Percentiles rank a stretch among this genome's conserved stretches.
phyloP scores from a whole-genome alignment of 1,140 invertebrate genomes.

The Dreissena polymorpha region DNA sequence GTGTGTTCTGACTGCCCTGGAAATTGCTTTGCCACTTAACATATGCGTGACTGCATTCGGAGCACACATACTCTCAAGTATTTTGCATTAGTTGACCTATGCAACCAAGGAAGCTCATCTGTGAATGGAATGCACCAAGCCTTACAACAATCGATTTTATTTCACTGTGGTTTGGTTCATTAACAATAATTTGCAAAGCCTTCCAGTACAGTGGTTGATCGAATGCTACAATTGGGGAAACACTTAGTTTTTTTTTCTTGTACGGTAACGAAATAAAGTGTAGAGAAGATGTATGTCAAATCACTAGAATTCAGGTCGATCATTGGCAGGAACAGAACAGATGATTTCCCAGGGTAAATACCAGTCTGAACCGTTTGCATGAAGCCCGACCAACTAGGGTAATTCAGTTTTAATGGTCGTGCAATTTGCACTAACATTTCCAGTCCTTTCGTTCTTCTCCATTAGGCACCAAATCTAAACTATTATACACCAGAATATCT shows the following conservation, averaged over 20 bases:
- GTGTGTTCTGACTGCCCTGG: too few species aligned
- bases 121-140: too few species aligned
- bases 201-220: too few species aligned
- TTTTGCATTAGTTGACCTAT: not conserved
- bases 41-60: too few species aligned
- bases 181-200: too few species aligned
- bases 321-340: conserved; percentile 67
- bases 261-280: conserved; percentile 59
- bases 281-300: conserved; percentile 67
- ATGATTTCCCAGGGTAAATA: too few species aligned
- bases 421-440: conserved; percentile 31
- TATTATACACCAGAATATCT: conserved; percentile 25
- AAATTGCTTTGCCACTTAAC: too few species aligned
- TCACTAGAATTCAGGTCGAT: conserved; percentile 68
- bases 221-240: too few species aligned
- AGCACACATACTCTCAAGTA: not conserved
- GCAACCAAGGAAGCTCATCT: too few species aligned
- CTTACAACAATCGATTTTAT: too few species aligned
- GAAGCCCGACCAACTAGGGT: conserved; percentile 49
- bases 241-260: conserved; percentile 17
- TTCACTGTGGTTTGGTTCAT: too few species aligned
- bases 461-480: not conserved
- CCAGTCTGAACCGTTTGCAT: conserved; percentile 45
- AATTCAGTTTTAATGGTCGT: conserved; percentile 33
- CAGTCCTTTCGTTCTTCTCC: conserved; percentile 7